Conservation (phyloP, 2,888 invertebrate species). For the Hypsopygia costalis region DNA sequence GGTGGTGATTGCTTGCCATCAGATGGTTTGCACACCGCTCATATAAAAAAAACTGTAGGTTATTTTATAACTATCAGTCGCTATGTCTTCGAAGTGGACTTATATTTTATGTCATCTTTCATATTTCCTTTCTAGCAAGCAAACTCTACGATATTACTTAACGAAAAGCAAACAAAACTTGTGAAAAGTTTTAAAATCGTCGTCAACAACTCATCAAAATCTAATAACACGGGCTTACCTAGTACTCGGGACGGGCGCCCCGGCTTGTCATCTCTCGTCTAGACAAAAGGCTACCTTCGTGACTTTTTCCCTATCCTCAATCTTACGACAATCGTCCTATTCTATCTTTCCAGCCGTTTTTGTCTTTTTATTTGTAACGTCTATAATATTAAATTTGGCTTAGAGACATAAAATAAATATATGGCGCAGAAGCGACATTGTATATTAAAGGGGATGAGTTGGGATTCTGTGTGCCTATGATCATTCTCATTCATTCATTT, state of each 20-base stretch:
- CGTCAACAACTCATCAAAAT: constrained; percentile 64
- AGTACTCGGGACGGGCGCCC: constrained; percentile 36
- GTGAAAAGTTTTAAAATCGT: constrained; percentile 36
- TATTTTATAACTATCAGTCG: too few relatives aligned
- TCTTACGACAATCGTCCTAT: constrained; percentile 61
- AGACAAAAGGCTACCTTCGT: constrained; percentile 68
- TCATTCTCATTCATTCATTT: too few relatives aligned
- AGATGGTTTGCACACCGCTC: too few relatives aligned
- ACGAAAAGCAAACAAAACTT: not conserved
- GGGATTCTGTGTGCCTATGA: too few relatives aligned
- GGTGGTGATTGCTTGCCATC: too few relatives aligned
- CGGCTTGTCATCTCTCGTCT: constrained; percentile 59
- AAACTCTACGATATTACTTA: not conserved
- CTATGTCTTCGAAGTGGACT: too few relatives aligned
- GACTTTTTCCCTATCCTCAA: constrained; percentile 69
- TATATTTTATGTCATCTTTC: too few relatives aligned
- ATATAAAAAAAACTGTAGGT: too few relatives aligned
- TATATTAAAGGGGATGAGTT: too few relatives aligned
- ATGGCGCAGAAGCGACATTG: too few relatives aligned
- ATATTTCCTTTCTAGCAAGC: not conserved
- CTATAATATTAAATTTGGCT: constrained; percentile 66
- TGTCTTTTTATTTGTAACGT: constrained; percentile 33
- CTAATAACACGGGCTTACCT: constrained; percentile 62
- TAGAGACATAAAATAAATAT: constrained; percentile 18
- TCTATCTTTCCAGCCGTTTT: constrained; percentile 28